Evolutionary conservation across 2,113 vertebrate genomes (phyloP).

Genomic region (Mesoclemmys tuberculata): DNA sequence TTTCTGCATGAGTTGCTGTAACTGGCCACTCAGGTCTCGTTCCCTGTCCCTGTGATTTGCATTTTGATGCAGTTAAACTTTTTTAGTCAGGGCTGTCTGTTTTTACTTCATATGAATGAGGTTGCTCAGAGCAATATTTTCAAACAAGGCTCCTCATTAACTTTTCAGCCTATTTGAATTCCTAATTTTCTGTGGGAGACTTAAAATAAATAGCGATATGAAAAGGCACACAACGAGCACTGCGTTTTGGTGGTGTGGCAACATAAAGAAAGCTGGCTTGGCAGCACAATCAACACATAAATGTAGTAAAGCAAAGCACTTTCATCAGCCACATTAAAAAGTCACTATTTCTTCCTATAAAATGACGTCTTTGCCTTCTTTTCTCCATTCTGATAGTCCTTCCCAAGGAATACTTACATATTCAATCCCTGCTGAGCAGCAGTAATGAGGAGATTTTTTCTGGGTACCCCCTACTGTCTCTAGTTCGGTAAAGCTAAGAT

Average conservation of each 20-base stretch:
- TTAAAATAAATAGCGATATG: constrained; percentile 24
- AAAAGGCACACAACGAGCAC: background rate
- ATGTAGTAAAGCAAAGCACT: constrained; percentile 21
- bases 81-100: background rate
- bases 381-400: constrained; percentile 9
- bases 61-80: background rate
- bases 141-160: background rate
- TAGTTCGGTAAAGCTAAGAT: constrained; percentile 22
- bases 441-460: constrained; percentile 64
- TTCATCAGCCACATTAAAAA: constrained; percentile 8
- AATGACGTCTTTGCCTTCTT: background rate
- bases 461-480: constrained; percentile 40
- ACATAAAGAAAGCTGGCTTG: background rate
- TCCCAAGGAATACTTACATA: constrained; percentile 41
- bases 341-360: constrained; percentile 15
- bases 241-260: constrained; percentile 27
- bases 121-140: background rate
- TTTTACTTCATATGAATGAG: background rate
- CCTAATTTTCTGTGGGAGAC: constrained; percentile 14
- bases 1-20: background rate
- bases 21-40: background rate
- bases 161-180: constrained; percentile 10
- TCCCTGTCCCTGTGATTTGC: background rate
- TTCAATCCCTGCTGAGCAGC: constrained; percentile 42
- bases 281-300: constrained; percentile 1